Evolutionary conservation across 92 coral and sea anemone species (phyloP).

Genomic region (Diadumene lineata): DNA sequence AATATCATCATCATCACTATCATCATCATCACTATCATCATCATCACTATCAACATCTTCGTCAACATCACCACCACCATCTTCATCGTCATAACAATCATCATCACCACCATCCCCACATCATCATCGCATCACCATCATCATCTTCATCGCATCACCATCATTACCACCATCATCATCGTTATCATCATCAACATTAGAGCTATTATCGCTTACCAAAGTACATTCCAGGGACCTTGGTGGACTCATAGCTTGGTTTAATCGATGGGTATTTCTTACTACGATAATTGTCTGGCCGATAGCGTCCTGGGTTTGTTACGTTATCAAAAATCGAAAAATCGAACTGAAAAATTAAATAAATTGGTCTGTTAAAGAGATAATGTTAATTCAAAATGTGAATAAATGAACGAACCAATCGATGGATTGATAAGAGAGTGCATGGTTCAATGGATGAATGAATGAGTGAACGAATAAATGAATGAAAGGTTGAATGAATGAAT

Average conservation of each 20-base stretch:
- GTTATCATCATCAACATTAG: no score
- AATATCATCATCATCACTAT: neutral
- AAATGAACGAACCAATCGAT: no score
- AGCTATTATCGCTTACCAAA: conserved; percentile 80
- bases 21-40: neutral
- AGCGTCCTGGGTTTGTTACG: conserved; percentile 64
- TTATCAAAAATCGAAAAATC: conserved; percentile 92
- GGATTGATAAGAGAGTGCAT: no score
- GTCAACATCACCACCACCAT: neutral
- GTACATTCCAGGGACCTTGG: conserved; percentile 69
- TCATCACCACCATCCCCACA: neutral
- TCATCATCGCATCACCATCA: neutral
- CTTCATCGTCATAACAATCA: neutral
- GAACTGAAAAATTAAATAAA: conserved; percentile 51
- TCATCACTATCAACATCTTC: neutral
- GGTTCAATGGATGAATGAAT: no score
- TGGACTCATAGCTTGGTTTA: conserved; percentile 76
- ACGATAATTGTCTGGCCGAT: conserved; percentile 38
- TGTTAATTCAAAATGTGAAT: no score
- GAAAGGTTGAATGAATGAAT: neutral
- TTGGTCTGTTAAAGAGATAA: no score
- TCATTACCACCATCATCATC: neutral
- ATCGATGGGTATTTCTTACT: conserved; percentile 85
- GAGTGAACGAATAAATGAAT: no score
- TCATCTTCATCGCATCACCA: neutral